Conservation (phyloP, 2,113 vertebrate species). For the Calyptommatus sinebrachiatus region DNA sequence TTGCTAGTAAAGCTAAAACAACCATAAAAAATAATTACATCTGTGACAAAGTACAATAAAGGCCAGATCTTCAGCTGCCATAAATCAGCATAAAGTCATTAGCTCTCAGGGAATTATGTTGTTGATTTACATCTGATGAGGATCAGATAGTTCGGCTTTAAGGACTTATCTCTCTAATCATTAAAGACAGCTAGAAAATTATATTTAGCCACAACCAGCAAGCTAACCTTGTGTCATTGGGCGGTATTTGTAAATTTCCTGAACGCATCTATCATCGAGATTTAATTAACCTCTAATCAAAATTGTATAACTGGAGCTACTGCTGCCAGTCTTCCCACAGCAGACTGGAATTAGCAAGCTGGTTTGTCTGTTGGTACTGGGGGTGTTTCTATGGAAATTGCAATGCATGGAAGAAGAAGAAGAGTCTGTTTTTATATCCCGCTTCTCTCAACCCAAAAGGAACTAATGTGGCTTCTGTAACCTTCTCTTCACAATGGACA, state of each 20-base stretch:
- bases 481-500: too few species aligned
- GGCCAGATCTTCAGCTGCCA: slow-evolving; percentile 2
- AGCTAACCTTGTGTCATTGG: slow-evolving; percentile 49
- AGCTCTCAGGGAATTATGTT: slow-evolving; percentile 25
- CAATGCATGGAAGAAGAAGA: slow-evolving; percentile 6
- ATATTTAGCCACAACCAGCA: slow-evolving; percentile 47
- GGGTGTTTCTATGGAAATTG: background rate
- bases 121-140: slow-evolving; percentile 38
- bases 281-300: slow-evolving; percentile 65
- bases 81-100: slow-evolving; percentile 37
- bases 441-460: too few species aligned
- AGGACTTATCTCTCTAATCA: slow-evolving; percentile 40
- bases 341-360: slow-evolving; percentile 47
- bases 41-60: slow-evolving; percentile 31
- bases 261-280: slow-evolving; percentile 57
- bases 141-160: slow-evolving; percentile 25
- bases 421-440: too few species aligned
- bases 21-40: slow-evolving; percentile 34
- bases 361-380: background rate
- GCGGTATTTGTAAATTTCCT: slow-evolving; percentile 55
- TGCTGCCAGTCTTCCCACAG: slow-evolving; percentile 55
- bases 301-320: slow-evolving; percentile 55
- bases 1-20: slow-evolving; percentile 36
- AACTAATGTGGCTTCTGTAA: too few species aligned
- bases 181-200: slow-evolving; percentile 56